Evolutionary conservation across 1,140 invertebrate species (phyloP).

Genomic region (Drosophila persimilis): DNA sequence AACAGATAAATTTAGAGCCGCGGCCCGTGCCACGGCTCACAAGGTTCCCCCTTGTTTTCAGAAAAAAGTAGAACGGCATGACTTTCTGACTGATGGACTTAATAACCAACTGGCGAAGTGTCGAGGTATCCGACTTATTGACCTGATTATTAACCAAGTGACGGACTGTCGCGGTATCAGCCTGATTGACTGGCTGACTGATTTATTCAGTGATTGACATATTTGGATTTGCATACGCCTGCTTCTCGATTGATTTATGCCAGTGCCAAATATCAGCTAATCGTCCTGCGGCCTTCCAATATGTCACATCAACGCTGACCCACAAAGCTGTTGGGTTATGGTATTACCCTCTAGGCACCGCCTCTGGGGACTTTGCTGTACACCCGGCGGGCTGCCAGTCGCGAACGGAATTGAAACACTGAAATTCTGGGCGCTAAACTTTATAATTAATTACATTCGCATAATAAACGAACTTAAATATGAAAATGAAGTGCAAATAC

Average conservation of each 20-base stretch:
- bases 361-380: neutral
- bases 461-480: constrained; percentile 80
- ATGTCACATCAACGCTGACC: constrained; percentile 44
- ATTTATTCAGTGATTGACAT: constrained; percentile 38
- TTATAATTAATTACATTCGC: constrained; percentile 77
- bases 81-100: no score
- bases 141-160: neutral
- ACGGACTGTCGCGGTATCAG: neutral
- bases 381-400: neutral
- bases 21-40: no score
- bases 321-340: constrained; percentile 19
- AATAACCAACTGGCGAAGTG: no score
- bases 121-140: no score
- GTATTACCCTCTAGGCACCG: constrained; percentile 13
- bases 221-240: constrained; percentile 33
- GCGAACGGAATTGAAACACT: constrained; percentile 47
- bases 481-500: constrained; percentile 75
- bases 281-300: constrained; percentile 37
- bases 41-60: no score
- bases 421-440: constrained; percentile 64
- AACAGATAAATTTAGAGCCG: no score
- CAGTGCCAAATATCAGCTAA: constrained; percentile 51
- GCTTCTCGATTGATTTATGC: constrained; percentile 47
- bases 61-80: no score
- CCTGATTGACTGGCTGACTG: constrained; percentile 16